These are phyloP conservation scores for Tetragnatha montana DNA, from an alignment of 2,888 invertebrate species.

Conservation along the genomic window DNA sequence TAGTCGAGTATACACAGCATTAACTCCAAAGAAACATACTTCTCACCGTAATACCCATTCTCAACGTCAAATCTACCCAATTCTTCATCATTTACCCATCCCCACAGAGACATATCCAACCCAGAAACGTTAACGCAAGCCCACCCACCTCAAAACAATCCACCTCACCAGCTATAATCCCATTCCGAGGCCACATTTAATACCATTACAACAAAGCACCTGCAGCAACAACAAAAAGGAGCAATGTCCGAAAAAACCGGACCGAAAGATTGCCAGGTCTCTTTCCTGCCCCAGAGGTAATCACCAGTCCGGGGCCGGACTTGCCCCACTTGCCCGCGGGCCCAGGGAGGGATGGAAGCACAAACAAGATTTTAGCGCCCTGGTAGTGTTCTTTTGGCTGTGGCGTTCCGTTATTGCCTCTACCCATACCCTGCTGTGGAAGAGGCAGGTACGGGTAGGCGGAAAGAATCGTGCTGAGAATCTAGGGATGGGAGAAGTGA, in stretches of 20 bases:
- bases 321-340: neutral
- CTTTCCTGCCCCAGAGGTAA: slow-evolving; percentile 9
- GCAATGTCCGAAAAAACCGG: neutral
- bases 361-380: slow-evolving; percentile 50
- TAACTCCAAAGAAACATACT: no score
- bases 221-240: neutral
- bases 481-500: neutral
- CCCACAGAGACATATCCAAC: no score
- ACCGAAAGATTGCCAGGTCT: neutral
- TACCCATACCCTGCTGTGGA: slow-evolving; percentile 14
- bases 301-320: neutral
- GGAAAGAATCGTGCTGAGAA: slow-evolving; percentile 1
- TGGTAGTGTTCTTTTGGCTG: slow-evolving; percentile 3
- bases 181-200: neutral
- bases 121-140: no score
- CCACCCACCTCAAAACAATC: no score
- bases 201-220: slow-evolving; percentile 1
- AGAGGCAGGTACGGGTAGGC: slow-evolving; percentile 6
- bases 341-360: slow-evolving; percentile 3
- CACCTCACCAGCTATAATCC: neutral
- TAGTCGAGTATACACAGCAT: no score
- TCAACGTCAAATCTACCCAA: no score
- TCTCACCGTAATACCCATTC: no score
- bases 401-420: slow-evolving; percentile 30
- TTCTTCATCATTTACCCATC: no score